Evolutionary conservation across 2,113 vertebrate genomes (phyloP).

Genomic region (Tachycineta bicolor): DNA sequence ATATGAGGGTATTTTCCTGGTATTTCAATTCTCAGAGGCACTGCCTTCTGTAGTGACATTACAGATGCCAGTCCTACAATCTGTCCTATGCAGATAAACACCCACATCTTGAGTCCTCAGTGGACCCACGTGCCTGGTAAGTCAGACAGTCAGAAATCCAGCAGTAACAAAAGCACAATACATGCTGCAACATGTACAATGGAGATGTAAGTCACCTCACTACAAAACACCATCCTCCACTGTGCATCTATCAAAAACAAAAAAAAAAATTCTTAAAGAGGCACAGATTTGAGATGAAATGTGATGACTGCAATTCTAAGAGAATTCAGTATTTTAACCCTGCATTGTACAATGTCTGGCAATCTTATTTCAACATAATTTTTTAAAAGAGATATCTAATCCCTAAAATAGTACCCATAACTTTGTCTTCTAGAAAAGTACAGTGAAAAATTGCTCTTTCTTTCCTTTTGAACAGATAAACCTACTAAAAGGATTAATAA

Average conservation of each 20-base stretch:
- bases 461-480: background rate
- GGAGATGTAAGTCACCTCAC: fast-evolving
- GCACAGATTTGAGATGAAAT: background rate
- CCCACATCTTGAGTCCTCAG: background rate
- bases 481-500: background rate
- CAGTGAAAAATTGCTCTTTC: background rate
- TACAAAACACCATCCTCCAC: background rate
- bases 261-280: background rate
- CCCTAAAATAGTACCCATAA: background rate
- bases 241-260: background rate
- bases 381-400: background rate
- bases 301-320: background rate
- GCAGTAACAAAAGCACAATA: background rate
- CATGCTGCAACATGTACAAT: fast-evolving
- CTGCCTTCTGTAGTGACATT: background rate
- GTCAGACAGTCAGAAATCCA: background rate
- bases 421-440: background rate
- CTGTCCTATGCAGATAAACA: background rate
- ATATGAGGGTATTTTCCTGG: fast-evolving
- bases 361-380: background rate
- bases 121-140: background rate
- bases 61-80: background rate
- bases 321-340: background rate
- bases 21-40: background rate
- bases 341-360: background rate